phyloP scores from a whole-genome alignment of 1,140 invertebrate genomes.

The Papilio dardanus region DNA sequence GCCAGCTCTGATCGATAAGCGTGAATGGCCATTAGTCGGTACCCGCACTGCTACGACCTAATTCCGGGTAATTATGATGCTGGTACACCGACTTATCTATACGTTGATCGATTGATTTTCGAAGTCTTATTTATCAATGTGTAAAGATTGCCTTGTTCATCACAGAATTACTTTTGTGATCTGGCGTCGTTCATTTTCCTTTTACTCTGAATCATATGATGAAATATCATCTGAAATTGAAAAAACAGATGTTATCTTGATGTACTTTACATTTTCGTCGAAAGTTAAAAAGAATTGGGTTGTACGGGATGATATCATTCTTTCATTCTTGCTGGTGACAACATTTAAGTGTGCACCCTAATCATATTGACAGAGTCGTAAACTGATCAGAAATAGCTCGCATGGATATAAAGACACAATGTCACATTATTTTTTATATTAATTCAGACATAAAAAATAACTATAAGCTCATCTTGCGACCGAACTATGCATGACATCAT shows the following conservation, averaged over 20 bases:
- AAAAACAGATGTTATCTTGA: too few species aligned
- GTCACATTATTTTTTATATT: background rate
- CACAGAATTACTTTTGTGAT: background rate
- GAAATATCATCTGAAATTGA: background rate
- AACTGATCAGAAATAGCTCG: too few species aligned
- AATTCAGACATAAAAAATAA: slow-evolving; percentile 11
- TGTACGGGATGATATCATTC: too few species aligned
- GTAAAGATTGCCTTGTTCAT: background rate
- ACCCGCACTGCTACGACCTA: background rate
- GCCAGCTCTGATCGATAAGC: slow-evolving; percentile 61
- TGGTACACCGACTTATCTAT: background rate
- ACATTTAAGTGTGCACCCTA: background rate
- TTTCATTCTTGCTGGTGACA: background rate
- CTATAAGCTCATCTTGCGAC: background rate
- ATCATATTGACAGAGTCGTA: too few species aligned
- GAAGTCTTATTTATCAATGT: background rate
- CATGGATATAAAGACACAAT: background rate
- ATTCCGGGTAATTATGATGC: slow-evolving; percentile 18
- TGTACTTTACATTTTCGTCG: too few species aligned
- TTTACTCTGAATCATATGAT: too few species aligned
- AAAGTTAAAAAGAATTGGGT: too few species aligned
- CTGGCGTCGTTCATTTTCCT: too few species aligned
- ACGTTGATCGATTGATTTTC: background rate
- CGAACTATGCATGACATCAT: slow-evolving; percentile 25
- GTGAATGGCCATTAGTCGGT: slow-evolving; percentile 46